Percentiles rank a stretch among this genome's conserved stretches.
phyloP scores from a whole-genome alignment of 1,140 invertebrate species.

The Homarus americanus region DNA sequence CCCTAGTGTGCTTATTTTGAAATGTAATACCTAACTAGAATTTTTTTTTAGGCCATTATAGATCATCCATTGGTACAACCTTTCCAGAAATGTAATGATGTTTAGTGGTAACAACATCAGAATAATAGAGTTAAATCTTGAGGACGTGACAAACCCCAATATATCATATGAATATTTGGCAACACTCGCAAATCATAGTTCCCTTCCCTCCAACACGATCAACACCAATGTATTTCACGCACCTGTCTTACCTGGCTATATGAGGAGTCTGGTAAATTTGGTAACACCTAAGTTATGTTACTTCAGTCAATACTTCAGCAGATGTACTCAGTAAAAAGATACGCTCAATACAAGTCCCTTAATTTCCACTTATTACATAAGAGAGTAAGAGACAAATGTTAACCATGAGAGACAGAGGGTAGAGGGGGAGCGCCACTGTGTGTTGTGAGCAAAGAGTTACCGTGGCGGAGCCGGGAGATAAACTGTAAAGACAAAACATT shows the following conservation, averaged over 20 bases:
- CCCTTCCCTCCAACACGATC: background rate
- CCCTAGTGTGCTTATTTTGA: background rate
- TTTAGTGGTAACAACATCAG: background rate
- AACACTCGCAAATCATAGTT: background rate
- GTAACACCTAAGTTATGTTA: background rate
- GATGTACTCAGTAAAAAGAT: background rate
- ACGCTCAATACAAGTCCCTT: background rate
- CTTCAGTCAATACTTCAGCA: background rate
- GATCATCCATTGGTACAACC: background rate
- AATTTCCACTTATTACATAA: too few species aligned
- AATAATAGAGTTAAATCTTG: background rate
- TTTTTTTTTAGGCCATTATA: background rate
- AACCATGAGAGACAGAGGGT: too few species aligned
- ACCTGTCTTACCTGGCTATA: background rate
- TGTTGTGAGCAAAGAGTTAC: too few species aligned
- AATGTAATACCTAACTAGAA: background rate
- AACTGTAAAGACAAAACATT: too few species aligned
- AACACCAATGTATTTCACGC: background rate
- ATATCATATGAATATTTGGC: background rate
- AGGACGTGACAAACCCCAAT: too few species aligned
- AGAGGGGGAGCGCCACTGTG: too few species aligned
- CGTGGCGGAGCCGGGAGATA: too few species aligned
- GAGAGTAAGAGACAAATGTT: too few species aligned
- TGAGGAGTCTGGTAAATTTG: background rate
- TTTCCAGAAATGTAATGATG: background rate